Evolutionary conservation across 2,888 invertebrate species (phyloP), one percentile per base, ranked within the genome.

Genomic region (Machimus rusticus): DNA sequence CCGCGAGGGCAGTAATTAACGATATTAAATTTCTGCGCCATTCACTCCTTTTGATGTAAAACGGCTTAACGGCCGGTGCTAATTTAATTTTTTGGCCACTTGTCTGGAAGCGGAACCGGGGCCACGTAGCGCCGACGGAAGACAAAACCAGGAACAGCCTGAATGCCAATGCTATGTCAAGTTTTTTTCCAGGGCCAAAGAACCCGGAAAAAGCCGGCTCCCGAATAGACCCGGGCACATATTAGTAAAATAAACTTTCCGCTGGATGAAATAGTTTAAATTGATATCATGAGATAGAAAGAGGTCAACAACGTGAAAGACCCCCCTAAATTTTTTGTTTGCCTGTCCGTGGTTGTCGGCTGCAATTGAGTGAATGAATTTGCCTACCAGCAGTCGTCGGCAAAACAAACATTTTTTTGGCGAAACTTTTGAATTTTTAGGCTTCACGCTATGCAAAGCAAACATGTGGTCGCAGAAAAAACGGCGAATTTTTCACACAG

Each of bases 341-440:
- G 46, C 79, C 51, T 23, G 79, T 9, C 51, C 51, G 51, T 16
- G 79, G 79, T 79, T 79, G 46, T 79, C 79, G 79, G 51, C 79
- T 79, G 79, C 79, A 79, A 79, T 79, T 79, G 46, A 79, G 46
- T 51, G 79, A 79, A 79, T 79, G 79, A 79, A 79, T 79, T 79
- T 31, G 46, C 79, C 79, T 31, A 51, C 79, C 79, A 79, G n/a
- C 79, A 79, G 51, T 51, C 79, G 79, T 79, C 79, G 46, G 51
- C 79, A 79, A 31, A 79, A 79, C 51, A 79, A 79, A 79, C 79
- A 79, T 79, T 51, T 79, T 51, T 28, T 31, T 46, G 28, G 79
- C 9, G 23, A 79, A 79, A 79, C 79, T 79, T 79, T 79, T 79
- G 79, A 79, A 79, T 79, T 79, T 79, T 79, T 79, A 31, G 79